A percentile compares a stretch with the other conserved stretches of the same genome.
phyloP scores from a whole-genome alignment of 23 tunicate genomes.

The Trididemnum nubilum region DNA sequence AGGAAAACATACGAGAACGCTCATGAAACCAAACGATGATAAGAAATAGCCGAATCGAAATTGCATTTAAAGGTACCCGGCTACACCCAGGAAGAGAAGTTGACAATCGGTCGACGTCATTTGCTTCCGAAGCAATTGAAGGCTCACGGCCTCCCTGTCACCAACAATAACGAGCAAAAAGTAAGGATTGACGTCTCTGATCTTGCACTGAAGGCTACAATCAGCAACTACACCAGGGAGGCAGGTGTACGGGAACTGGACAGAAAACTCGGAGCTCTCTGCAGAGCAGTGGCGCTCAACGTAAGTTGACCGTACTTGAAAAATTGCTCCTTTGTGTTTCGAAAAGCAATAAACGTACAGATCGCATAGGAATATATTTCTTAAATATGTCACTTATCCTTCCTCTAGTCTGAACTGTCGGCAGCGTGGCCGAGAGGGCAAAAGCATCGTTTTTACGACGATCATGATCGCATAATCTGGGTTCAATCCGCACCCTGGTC shows the following conservation, averaged over 20 bases:
- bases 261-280: constrained; percentile 49
- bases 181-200: constrained; percentile 21
- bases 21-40: no score
- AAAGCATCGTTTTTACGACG: no score
- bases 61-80: constrained; percentile 76
- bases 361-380: no score
- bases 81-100: constrained; percentile 63
- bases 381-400: no score
- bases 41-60: no score
- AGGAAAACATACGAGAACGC: no score
- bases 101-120: constrained; percentile 43
- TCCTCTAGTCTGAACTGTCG: no score
- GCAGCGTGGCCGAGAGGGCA: no score
- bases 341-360: no score
- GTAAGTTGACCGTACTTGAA: constrained; percentile 52
- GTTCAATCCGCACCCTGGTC: no score
- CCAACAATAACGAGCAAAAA: background rate
- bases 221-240: constrained; percentile 55
- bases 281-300: constrained; percentile 44
- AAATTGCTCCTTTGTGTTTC: no score
- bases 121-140: constrained; percentile 63
- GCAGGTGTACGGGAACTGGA: constrained; percentile 70
- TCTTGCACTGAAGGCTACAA: constrained; percentile 23
- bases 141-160: constrained; percentile 40
- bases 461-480: no score